Evolutionary conservation across 2,113 vertebrate genomes (phyloP).

Genomic region (Dinomys branickii): DNA sequence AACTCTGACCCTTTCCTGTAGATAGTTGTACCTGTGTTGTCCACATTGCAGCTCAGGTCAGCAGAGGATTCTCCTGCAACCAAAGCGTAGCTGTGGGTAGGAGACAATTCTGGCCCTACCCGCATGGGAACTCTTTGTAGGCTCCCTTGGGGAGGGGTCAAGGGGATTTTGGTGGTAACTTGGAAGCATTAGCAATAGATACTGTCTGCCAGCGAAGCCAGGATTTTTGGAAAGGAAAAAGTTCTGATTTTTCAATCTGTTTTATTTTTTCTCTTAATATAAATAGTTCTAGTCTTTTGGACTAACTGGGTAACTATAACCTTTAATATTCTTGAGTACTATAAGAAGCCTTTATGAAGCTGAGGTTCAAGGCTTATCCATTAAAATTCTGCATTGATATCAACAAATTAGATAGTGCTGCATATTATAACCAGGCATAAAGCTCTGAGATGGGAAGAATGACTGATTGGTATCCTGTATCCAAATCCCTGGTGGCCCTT

Average conservation of each 20-base stretch:
- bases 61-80: neutral
- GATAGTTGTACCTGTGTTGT: neutral
- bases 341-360: neutral
- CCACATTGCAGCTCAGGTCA: neutral
- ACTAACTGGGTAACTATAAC: neutral
- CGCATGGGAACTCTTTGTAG: neutral
- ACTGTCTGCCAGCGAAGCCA: neutral
- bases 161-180: neutral
- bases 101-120: neutral
- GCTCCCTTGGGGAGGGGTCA: neutral
- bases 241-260: neutral
- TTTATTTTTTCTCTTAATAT: neutral
- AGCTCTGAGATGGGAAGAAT: neutral
- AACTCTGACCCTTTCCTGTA: neutral
- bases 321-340: neutral
- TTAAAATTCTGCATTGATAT: neutral
- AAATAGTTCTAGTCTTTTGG: constrained; percentile 32
- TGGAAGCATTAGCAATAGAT: neutral
- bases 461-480: neutral
- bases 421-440: neutral
- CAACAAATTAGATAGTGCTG: neutral
- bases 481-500: neutral
- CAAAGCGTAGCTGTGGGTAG: neutral
- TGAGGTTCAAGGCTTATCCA: neutral
- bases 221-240: neutral